Conservation (phyloP, 2,113 vertebrate species). For the Myotis brandtii region DNA sequence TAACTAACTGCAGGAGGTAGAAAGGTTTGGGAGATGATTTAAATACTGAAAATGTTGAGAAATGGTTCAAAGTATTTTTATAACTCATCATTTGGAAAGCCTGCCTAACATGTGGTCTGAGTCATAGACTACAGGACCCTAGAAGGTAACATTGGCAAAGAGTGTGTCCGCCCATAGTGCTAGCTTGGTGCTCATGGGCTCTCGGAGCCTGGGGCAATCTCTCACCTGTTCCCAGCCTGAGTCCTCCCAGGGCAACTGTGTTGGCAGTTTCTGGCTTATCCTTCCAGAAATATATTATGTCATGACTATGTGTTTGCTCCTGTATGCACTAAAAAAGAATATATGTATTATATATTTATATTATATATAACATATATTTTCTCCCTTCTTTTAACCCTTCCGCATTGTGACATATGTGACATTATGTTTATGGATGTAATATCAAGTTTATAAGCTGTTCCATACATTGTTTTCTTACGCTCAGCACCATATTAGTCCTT, state of each 20-base stretch:
- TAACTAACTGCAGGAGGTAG: not conserved
- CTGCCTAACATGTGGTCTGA: not conserved
- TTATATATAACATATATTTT: not conserved
- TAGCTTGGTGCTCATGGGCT: accelerated
- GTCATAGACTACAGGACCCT: not conserved
- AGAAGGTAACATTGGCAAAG: not conserved
- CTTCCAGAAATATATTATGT: not conserved
- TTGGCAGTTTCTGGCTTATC: not conserved
- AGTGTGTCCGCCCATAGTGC: accelerated
- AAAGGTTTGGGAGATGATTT: not conserved
- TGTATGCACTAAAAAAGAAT: no score
- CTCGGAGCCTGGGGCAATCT: not conserved
- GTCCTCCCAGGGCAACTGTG: not conserved
- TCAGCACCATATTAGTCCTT: not conserved
- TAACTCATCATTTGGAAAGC: not conserved
- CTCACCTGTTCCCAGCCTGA: not conserved
- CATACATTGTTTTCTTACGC: not conserved
- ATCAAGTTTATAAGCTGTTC: not conserved
- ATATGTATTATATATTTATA: not conserved
- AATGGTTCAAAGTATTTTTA: not conserved
- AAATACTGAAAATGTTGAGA: not conserved
- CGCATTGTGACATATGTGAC: no score
- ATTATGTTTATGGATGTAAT: not conserved
- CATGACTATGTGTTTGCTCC: no score
- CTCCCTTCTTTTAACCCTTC: not conserved